Evolutionary conservation across 1,140 invertebrate species (phyloP), one percentile per base, ranked within the genome.

Genomic region (Drosophila watanabei): DNA sequence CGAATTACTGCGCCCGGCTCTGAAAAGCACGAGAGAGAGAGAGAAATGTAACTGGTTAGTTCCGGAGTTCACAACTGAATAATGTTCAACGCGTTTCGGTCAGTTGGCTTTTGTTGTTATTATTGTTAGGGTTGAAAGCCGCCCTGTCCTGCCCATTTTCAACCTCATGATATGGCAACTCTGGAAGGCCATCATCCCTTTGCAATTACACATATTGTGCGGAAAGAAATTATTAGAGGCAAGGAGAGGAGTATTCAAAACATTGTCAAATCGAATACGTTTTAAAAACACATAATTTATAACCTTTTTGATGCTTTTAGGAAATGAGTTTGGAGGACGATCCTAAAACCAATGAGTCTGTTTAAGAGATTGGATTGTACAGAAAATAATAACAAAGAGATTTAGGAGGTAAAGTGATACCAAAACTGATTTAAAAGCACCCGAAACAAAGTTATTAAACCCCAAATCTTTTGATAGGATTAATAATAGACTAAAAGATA

Each of bases 1-100:
- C 30, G 18, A 32, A 66, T 65, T 78, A 79, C 59, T 82, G 64
- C 57, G 33, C 65, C 77, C 69, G 79, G 49, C 49, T 88, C 85
- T 88, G 62, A 41, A 73, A 73, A 28, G 16, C 16, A 39, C 61
- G 39, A 56, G 37, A 41, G 10, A 57, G 57, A 66, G 39, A 56
- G 37, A 41, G 10, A 57, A 41, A 16, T 48, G 37, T 69, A 39
- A 59, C 48, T 49, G 32, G 24, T 46, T 32, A 37, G 35, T 35
- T 43, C 7, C 13, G 8, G 11, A 69, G 63, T 45, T 46, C 16
- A 46, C 33, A 64, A 60, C 16, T 8, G 39, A 43, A 43, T 41
- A 43, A 58, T 30, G 51, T 58, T 58, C 14, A 43, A 58, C 56
- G 35, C 49, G 24, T 33, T 64, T 48, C 32, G 41, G 32, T n/a